phyloP scores from a whole-genome alignment of 2,113 vertebrate species.

The Cisticola juncidis region DNA sequence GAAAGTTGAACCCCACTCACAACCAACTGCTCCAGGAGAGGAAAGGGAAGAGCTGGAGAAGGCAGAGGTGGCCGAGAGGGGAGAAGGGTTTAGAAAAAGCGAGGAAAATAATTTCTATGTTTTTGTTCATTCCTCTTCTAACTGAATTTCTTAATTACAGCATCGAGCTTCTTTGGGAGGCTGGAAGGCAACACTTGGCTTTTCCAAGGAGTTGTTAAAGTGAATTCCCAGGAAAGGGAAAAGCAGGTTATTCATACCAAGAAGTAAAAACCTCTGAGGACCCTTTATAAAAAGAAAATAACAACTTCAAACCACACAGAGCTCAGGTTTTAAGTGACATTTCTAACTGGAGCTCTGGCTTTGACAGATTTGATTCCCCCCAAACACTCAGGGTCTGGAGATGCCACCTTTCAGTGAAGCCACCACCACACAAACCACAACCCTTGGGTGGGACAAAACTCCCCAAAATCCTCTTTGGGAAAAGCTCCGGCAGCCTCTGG shows the following conservation, averaged over 20 bases:
- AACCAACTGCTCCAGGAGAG: not conserved
- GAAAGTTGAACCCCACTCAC: not conserved
- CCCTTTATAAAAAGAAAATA: not conserved
- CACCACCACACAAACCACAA: fast-evolving
- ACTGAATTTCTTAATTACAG: not conserved
- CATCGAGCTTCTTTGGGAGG: not conserved
- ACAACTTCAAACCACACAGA: not conserved
- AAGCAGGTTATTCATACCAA: not conserved
- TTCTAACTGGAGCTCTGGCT: not conserved
- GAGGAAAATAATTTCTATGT: not conserved
- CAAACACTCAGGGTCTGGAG: fast-evolving
- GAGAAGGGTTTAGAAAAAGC: not conserved
- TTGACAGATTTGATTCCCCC: fast-evolving
- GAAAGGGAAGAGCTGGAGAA: not conserved
- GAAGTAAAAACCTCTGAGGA: not conserved
- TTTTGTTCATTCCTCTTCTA: not conserved
- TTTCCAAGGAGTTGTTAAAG: not conserved
- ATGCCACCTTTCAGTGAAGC: not conserved
- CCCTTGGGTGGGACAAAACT: fast-evolving
- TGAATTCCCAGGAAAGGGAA: not conserved
- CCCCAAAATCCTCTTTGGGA: fast-evolving
- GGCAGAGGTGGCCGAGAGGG: not conserved
- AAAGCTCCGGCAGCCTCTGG: not conserved
- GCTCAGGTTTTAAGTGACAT: not conserved
- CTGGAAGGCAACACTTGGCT: not conserved